Evolutionary conservation across 2,888 invertebrate genomes (phyloP), one percentile per base, ranked within the genome.

Genomic region (Opisthograptis luteolata): DNA sequence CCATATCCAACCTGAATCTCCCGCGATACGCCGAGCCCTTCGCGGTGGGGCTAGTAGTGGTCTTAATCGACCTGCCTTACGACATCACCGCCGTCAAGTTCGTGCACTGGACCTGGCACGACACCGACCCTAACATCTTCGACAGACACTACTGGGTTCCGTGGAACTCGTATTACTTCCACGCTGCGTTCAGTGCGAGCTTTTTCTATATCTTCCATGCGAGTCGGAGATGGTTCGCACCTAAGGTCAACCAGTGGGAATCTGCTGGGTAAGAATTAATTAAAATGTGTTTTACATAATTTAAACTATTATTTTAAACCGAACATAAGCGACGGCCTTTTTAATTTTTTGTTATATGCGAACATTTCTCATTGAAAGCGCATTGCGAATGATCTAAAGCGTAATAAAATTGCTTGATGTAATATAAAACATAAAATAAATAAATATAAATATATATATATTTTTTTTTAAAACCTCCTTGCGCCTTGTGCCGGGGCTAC

Each of bases 41-140:
- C 63, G 93, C 93, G 0, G 95, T 95, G 8, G 96, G 95, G 0
- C 77, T 96, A 19, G 84, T 92, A 3, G 93, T 93, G 0, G 94
- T 96, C 0, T 84, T 96, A 32, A 92, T 96, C 24, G 96, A 96
- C 73, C 87, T 96, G 34, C 96, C 96, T 0, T 96, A 95, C 72
- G 96, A 96, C 70, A 95, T 96, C 39, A 93, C 95, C 49, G 93
- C 94, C 0, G 93, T 96, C 7, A 95, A 95, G 76, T 94, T 94
- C 73, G 82, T 96, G 9, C 96, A 96, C 84, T 96, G 96, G 96
- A 94, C 95, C 1, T 96, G 96, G 96, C 96, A 96, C 63, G 94
- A 94, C 69, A 94, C 94, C 0, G 94, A 94, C 74, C 93, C 94
- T 2, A 94, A 94, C 65, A 91, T 94, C 78, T 84, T 74, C 57